Evolutionary conservation across 1,140 invertebrate genomes (phyloP).

Genomic region (Dendroctonus valens): DNA sequence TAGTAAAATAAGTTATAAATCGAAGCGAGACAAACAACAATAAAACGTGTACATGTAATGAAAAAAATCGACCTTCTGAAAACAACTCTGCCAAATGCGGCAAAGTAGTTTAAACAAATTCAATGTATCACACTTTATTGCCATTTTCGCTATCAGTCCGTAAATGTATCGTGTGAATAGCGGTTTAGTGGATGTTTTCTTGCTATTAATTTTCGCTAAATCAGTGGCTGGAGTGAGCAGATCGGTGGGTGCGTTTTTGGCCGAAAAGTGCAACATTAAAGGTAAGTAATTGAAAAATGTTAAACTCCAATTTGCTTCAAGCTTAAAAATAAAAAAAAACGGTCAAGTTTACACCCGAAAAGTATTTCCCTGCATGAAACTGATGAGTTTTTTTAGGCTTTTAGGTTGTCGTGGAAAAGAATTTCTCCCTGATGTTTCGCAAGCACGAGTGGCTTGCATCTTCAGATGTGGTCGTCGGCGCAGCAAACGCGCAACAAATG

Average conservation of each 20-base stretch:
- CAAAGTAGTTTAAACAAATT: slow-evolving; percentile 26
- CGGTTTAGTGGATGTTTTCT: background rate
- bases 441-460: too few species aligned
- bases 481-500: too few species aligned
- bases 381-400: too few species aligned
- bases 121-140: slow-evolving; percentile 18
- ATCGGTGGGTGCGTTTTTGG: background rate
- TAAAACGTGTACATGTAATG: slow-evolving; percentile 7
- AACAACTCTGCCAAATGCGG: slow-evolving; percentile 16
- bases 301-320: too few species aligned
- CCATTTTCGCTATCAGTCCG: slow-evolving; percentile 9
- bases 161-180: slow-evolving; percentile 5
- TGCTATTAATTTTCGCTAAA: background rate
- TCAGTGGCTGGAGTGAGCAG: background rate
- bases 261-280: background rate
- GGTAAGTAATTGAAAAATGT: slow-evolving; percentile 5
- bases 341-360: too few species aligned
- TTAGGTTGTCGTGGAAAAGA: too few species aligned
- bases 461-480: too few species aligned
- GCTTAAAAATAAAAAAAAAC: too few species aligned
- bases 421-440: too few species aligned
- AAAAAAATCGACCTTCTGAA: slow-evolving; percentile 22
- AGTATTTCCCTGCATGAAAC: too few species aligned
- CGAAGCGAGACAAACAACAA: slow-evolving; percentile 7
- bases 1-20: slow-evolving; percentile 14